Evolutionary conservation across 92 coral and sea anemone species (phyloP), one percentile per base, ranked within the genome.

Genomic region (Meandrina meandrites): DNA sequence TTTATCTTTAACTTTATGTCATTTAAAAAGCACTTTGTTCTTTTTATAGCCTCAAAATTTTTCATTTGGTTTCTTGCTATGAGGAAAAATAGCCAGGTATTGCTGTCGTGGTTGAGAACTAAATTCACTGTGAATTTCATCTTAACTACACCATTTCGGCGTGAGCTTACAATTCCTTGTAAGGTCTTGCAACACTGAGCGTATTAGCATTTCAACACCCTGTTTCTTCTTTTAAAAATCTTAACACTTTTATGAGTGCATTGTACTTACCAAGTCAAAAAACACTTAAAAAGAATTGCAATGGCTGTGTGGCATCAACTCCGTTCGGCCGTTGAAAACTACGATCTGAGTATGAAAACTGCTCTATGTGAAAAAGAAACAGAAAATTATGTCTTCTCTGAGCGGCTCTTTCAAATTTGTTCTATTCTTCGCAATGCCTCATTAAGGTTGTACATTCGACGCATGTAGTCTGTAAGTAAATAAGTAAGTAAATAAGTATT

Each of bases 1-100:
- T 64, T 79, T 54, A 79, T 79, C 69, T 56, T 32, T 17, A 56
- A 79, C 34, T 21, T 79, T 53, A 79, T 79, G 82, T 22, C 70
- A 66, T 24, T 54, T 79, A 21, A 45, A 79, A 79, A 57, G 64
- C 82, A 66, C 31, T 54, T 57, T 66, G 71, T 35, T 42, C 11
- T 14, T 28, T 77, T 79, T 34, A 5, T 24, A 24, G 27, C 35
- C 18, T 54, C 19, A 1, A 54, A 54, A 15, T 40, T 40, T 40
- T 6, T 40, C 45, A 40, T 40, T n/a, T 40, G 6, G 2, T 62
- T 62, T 2, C 69, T 24, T 62, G 8, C 24, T 24, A n/a, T 62
- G 24, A 62, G 30, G 22, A 62, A 40, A 40, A 2, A 40, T 6
- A n/a, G n/a, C n/a, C n/a, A n/a, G n/a, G n/a, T n/a, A n/a, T n/a